Evolutionary conservation across 2,888 invertebrate genomes (phyloP), one percentile per base, ranked within the genome.

Genomic region (Ecdyonurus torrentis): DNA sequence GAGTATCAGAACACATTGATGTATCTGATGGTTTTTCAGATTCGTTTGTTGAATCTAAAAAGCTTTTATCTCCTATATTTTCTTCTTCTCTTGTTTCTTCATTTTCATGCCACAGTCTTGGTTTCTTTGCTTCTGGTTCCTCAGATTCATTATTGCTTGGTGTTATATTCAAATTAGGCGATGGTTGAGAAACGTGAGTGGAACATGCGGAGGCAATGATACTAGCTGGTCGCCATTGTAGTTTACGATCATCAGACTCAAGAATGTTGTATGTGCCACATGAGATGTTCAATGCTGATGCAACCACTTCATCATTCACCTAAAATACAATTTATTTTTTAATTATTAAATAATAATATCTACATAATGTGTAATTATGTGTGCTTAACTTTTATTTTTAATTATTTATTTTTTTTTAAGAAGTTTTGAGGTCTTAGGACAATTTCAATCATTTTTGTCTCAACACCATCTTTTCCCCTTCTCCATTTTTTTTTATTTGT

Each of bases 231-330:
- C 60, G 60, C 53, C 55, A 63, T 2, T 53, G 55, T 19, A 63
- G 25, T 37, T 63, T 63, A 25, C 60, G 63, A 37, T 63, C 63
- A 37, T 60, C 63, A 25, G 53, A 22, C 15, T 63, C 63, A 20
- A 53, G 53, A 23, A 65, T 62, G 58, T 59, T 61, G 23, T 65
- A 65, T 2, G 61, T 65, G 50, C 65, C 65, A 58, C 62, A 64
- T 5, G 61, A 61, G 10, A 65, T 59, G 19, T 62, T 63, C 18
- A 65, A 50, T 60, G 63, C 37, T n/a, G 59, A 50, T 20, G 65
- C 65, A 23, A 63, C 61, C 52, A 53, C 61, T 15, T 58, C 58
- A 25, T 63, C 61, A n/a, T 52, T 62, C 23, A 65, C 59, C 63
- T 65, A 59, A 22, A 60, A 63, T 52, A 25, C n/a, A n/a, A n/a